Evolutionary conservation across 2,888 invertebrate species (phyloP), one percentile per base, ranked within the genome.

Genomic region (Teleogryllus oceanicus): DNA sequence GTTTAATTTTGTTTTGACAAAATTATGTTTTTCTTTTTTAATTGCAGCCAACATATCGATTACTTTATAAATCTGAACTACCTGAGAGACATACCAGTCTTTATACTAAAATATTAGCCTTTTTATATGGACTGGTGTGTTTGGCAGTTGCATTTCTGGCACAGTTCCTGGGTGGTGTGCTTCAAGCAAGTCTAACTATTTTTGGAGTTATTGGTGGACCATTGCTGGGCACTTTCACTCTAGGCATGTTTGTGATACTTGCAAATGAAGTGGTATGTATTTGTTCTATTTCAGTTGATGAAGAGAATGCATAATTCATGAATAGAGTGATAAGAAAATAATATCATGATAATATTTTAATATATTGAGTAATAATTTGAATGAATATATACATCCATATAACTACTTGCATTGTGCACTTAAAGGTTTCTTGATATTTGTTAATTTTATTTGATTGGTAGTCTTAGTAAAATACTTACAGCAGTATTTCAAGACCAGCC

Each of bases 121-220:
- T 94, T 20, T 84, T 88, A 0, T 96, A 91, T 85, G 97, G 97
- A 0, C 84, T 92, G 0, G 83, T 94, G 2, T 96, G 95, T 85
- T 88, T 98, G 77, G 93, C 91, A 0, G 85, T 97, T 74, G 95
- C 97, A 0, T 96, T 95, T 86, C 84, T 95, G 11, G 95, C 96
- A 0, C 93, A 96, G 83, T 89, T 92, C 80, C 88, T 97, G 77
- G 96, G 96, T 0, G 95, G 95, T 0, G 90, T 97, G n/a, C 88
- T 97, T n/a, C 95, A 96, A 87, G 94, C 94, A 0, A 91, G 95
- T 0, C 87, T 96, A 12, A 95, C 95, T 0, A 94, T 96, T 83
- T 96, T 96, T 85, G 96, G 96, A 2, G 93, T 95, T 0, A 92
- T 95, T 3, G 96, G 96, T 0, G 96, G 96, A 0, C 96, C 96